Evolutionary conservation across 1,140 invertebrate species (phyloP).

Genomic region (Scaptomyza graminum): DNA sequence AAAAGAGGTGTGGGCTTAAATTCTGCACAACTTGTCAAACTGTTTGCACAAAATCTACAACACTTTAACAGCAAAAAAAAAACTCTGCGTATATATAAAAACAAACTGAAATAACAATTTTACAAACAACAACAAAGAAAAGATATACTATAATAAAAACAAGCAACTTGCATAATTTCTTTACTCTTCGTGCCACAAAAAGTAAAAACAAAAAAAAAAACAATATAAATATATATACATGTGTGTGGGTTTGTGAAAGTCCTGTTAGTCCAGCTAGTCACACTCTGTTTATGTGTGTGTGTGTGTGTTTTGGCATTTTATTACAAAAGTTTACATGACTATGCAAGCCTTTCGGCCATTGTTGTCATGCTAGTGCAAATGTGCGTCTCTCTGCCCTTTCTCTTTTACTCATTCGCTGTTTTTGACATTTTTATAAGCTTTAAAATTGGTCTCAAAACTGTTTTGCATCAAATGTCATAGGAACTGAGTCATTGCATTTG

Average conservation of each 20-base stretch:
- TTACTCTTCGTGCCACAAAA: conserved; percentile 53
- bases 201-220: conserved; percentile 36
- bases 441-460: conserved; percentile 41
- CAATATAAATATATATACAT: too few relatives aligned
- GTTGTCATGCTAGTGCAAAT: conserved; percentile 22
- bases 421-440: conserved; percentile 74
- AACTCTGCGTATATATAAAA: conserved; percentile 19
- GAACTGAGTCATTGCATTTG: conserved; percentile 48
- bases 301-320: conserved; percentile 71
- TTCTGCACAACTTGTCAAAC: conserved; percentile 43
- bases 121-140: conserved; percentile 26
- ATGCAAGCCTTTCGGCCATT: conserved; percentile 50
- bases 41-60: conserved; percentile 29
- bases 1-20: conserved; percentile 22
- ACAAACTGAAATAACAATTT: conserved; percentile 47
- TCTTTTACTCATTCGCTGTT: conserved; percentile 35
- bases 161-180: conserved; percentile 75
- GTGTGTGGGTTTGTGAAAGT: conserved; percentile 51
- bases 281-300: conserved; percentile 36
- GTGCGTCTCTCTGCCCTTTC: conserved; percentile 22
- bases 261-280: conserved; percentile 14
- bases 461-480: conserved; percentile 44
- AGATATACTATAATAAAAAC: conserved; percentile 46
- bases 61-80: conserved; percentile 31
- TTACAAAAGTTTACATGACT: conserved; percentile 78